phyloP scores from a whole-genome alignment of 2,888 invertebrate genomes.

The Melipona beecheii region DNA sequence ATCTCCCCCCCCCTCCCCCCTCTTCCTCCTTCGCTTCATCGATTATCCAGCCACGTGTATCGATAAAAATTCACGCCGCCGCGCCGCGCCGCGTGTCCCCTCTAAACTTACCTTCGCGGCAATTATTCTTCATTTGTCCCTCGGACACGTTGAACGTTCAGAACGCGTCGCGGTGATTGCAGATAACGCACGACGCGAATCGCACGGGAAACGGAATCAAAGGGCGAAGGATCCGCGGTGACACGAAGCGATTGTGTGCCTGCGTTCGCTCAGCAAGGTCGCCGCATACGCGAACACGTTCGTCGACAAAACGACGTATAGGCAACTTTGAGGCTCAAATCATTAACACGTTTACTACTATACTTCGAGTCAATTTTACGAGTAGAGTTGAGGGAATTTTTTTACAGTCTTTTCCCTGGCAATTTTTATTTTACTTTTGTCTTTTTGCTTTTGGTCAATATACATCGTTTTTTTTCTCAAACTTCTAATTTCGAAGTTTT shows the following conservation, averaged over 20 bases:
- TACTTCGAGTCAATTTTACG: no score
- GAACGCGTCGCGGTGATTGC: not conserved
- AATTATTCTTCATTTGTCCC: slow-evolving; percentile 40
- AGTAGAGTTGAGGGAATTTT: no score
- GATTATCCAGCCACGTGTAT: slow-evolving; percentile 1
- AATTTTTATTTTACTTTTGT: no score
- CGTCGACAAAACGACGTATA: not conserved
- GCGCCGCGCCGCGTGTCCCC: no score
- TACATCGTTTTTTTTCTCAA: no score
- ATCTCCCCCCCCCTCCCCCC: not conserved
- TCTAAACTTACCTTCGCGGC: not conserved
- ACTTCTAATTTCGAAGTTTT: no score
- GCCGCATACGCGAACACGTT: slow-evolving; percentile 17
- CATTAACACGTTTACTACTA: no score
- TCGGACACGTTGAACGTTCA: not conserved
- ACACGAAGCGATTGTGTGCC: not conserved
- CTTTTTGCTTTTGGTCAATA: no score
- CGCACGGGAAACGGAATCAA: slow-evolving; percentile 25
- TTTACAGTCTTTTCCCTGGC: no score
- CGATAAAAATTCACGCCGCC: slow-evolving; percentile 3
- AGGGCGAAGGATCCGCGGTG: slow-evolving; percentile 18
- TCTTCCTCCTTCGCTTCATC: not conserved
- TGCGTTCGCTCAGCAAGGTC: slow-evolving; percentile 39
- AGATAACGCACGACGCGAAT: slow-evolving; percentile 8
- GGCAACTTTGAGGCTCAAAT: no score